Percentiles rank a stretch among this genome's conserved stretches.
phyloP scores from a whole-genome alignment of 2,888 invertebrate species.

The Hypena proboscidalis region DNA sequence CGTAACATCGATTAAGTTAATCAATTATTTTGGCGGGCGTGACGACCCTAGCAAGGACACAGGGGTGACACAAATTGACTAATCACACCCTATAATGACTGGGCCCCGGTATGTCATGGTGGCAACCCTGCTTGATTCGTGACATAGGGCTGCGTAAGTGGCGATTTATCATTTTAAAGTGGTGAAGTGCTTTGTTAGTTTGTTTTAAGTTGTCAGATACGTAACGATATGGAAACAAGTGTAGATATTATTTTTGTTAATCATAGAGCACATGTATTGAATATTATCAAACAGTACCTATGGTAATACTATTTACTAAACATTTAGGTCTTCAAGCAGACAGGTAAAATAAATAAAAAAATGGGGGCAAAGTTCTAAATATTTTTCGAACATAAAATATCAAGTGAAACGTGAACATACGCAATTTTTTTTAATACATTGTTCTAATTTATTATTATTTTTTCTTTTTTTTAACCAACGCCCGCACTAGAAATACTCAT shows the following conservation, averaged over 20 bases:
- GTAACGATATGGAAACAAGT: slow-evolving; percentile 14
- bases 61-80: slow-evolving; percentile 72
- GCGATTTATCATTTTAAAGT: slow-evolving; percentile 66
- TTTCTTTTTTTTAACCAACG: too few species aligned
- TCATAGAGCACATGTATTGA: too few species aligned
- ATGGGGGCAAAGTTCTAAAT: neutral
- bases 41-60: slow-evolving; percentile 49
- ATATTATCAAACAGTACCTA: too few species aligned
- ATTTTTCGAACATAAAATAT: too few species aligned
- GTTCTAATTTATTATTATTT: too few species aligned
- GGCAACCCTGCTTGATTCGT: slow-evolving; percentile 69
- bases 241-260: too few species aligned
- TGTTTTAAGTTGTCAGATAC: slow-evolving; percentile 29
- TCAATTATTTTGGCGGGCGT: slow-evolving; percentile 72
- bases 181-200: slow-evolving; percentile 58
- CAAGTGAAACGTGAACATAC: too few species aligned
- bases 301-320: too few species aligned
- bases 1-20: slow-evolving; percentile 77
- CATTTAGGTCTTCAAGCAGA: too few species aligned
- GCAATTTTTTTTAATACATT: too few species aligned
- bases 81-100: slow-evolving; percentile 73
- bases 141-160: slow-evolving; percentile 61
- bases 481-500: too few species aligned
- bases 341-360: too few species aligned
- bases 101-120: slow-evolving; percentile 51